phyloP scores from a whole-genome alignment of 2,888 invertebrate genomes.

The Coleophora deauratella region DNA sequence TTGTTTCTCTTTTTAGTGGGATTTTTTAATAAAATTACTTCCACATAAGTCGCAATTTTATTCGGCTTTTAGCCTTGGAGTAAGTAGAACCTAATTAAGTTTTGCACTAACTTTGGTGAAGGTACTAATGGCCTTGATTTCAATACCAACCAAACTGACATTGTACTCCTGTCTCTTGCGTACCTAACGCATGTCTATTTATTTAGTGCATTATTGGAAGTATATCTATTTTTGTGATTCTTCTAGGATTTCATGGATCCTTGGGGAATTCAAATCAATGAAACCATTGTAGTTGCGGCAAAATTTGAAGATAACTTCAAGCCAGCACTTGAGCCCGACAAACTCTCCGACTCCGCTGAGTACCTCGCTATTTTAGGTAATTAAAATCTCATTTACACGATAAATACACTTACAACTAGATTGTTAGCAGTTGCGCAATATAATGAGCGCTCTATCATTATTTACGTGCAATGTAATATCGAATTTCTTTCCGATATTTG shows the following conservation, averaged over 20 bases:
- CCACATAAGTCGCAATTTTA: conserved; percentile 6
- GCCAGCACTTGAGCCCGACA: conserved; percentile 41
- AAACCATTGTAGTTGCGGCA: conserved; percentile 31
- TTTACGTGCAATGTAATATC: conserved; percentile 1
- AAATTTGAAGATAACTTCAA: conserved; percentile 76
- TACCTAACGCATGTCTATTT: too few relatives aligned
- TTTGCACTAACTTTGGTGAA: too few relatives aligned
- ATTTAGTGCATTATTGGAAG: too few relatives aligned
- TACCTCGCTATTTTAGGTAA: conserved; percentile 80
- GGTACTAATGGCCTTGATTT: too few relatives aligned
- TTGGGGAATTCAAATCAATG: conserved; percentile 52
- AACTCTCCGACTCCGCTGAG: conserved; percentile 76
- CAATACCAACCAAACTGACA: too few relatives aligned
- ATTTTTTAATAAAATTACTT: conserved; percentile 4
- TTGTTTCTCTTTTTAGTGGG: too few relatives aligned
- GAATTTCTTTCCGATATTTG: neutral
- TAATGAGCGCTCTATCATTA: neutral
- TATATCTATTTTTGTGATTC: too few relatives aligned
- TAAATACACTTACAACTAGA: neutral
- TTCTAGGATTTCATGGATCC: conserved; percentile 65
- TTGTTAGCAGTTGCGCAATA: too few relatives aligned
- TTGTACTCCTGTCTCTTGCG: neutral
- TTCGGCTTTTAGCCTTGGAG: conserved; percentile 22
- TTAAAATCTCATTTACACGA: conserved; percentile 10
- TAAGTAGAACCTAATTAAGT: conserved; percentile 12